A percentile compares a stretch with the other conserved stretches of the same genome.
phyloP scores from a whole-genome alignment of 2,113 vertebrate species.

The Orycteropus afer region DNA sequence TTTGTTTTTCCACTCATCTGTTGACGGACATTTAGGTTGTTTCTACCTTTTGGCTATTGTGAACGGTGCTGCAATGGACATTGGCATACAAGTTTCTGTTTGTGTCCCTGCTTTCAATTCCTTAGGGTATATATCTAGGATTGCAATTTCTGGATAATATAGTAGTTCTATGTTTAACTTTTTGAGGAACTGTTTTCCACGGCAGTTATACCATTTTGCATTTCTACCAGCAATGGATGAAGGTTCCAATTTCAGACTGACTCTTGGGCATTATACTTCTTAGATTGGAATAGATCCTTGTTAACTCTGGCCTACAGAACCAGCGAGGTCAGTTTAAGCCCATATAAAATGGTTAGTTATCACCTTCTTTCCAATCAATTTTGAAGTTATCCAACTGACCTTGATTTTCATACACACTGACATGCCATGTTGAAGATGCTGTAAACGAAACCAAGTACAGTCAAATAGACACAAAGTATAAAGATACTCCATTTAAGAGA shows the following conservation, averaged over 20 bases:
- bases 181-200: background rate
- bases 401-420: background rate
- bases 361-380: background rate
- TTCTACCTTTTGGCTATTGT: background rate
- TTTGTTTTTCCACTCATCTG: background rate
- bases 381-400: background rate
- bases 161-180: background rate
- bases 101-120: background rate
- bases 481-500: conserved; percentile 8
- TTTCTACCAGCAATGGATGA: background rate
- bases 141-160: background rate
- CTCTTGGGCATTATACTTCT: background rate
- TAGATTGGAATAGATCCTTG: background rate
- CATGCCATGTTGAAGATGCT: background rate
- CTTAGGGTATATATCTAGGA: background rate
- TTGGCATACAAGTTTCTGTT: background rate
- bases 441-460: background rate
- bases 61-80: background rate
- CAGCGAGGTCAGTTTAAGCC: background rate
- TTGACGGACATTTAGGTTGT: background rate
- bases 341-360: background rate
- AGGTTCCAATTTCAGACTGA: background rate
- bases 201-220: background rate
- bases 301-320: background rate
- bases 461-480: background rate